A percentile compares a stretch with the other conserved stretches of the same genome.
Conservation (phyloP, 2,888 invertebrate genomes). For the Aphodius granarius region DNA sequence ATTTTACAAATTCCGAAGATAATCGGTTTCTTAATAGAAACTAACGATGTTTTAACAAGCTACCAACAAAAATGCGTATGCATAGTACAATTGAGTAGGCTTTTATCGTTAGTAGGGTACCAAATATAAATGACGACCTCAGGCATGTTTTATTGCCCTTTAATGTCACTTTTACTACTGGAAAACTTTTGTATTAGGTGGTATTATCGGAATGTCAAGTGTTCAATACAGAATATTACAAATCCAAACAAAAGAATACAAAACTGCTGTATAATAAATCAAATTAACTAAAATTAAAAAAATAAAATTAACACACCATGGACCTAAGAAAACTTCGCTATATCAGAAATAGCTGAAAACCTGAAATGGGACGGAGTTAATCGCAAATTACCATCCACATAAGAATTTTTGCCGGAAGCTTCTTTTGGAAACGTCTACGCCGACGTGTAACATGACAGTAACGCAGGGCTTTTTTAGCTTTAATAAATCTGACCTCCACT, state of each 20-base stretch:
- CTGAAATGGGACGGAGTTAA: background rate
- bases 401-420: background rate
- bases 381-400: background rate
- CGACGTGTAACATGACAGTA: background rate
- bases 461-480: background rate
- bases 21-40: too few relatives aligned
- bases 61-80: too few relatives aligned
- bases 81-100: too few relatives aligned
- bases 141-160: background rate
- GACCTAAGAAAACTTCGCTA: background rate
- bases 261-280: background rate
- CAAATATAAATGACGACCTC: too few relatives aligned
- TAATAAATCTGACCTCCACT: background rate
- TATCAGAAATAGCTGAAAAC: background rate
- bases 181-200: too few relatives aligned
- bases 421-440: background rate
- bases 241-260: background rate
- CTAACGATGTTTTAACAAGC: too few relatives aligned
- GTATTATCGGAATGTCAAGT: too few relatives aligned
- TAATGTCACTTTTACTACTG: too few relatives aligned
- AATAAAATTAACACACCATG: background rate
- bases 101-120: too few relatives aligned
- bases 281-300: background rate
- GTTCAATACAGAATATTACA: too few relatives aligned
- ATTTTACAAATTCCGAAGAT: background rate